Evolutionary conservation across 2,888 invertebrate species (phyloP), one percentile per base, ranked within the genome.

Genomic region (Pachliopta kotzebuea): DNA sequence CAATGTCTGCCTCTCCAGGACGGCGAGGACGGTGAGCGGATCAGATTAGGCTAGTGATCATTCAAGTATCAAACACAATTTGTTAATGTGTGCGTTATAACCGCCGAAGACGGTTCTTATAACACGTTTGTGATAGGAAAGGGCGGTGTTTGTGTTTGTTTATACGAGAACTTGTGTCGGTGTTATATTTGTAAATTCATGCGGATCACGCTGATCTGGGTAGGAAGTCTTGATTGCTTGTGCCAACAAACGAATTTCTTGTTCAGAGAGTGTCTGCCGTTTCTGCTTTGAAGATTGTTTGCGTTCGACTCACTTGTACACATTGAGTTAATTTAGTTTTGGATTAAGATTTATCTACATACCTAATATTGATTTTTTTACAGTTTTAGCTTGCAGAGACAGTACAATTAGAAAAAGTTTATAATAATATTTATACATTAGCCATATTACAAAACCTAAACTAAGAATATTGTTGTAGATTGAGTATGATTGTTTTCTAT

Each of bases 261-360:
- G 76, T 73, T 74, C 80, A 75, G 76, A 74, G 69, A 67, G 76
- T 75, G 81, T 86, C 79, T 79, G 74, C 75, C 74, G 74, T 77
- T 76, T 69, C 74, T 71, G 74, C 86, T 88, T 88, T 89, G 88
- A 87, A 79, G 82, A 83, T 70, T 82, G 76, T 83, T 82, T 86
- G 82, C 82, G 76, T 81, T 79, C 69, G 66, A 70, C 74, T 72
- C 74, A 75, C 73, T 78, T 74, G 72, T 72, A 69, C 68, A 72
- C 75, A 74, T 69, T 56, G 61, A 61, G 70, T 72, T 74, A 72
- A 74, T 75, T 72, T 70, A 69, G 68, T 72, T 70, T 66, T 60
- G 62, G 68, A 69, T 69, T 67, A 42, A 42, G 49, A 68, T 65
- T 71, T 70, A 69, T 68, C 68, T 70, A 55, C 68, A 67, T 70